Conservation (phyloP, 2,888 invertebrate species). For the Unio delphinus region DNA sequence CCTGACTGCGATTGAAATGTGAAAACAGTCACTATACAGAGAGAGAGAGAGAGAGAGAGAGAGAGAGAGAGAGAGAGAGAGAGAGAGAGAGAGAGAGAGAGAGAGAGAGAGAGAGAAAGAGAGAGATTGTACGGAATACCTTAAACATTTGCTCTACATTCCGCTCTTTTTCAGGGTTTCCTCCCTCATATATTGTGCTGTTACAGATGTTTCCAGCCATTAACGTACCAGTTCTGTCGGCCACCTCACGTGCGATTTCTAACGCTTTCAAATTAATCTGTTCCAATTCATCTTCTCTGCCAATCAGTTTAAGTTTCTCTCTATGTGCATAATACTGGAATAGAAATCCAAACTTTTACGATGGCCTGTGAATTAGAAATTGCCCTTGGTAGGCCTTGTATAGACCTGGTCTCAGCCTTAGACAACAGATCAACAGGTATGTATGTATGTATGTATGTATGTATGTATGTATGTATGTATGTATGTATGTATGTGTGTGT, state of each 20-base stretch:
- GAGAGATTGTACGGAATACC: slow-evolving; percentile 20
- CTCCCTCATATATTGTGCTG: slow-evolving; percentile 47
- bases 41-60: no score
- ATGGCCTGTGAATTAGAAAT: no score
- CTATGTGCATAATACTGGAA: slow-evolving; percentile 61
- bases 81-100: no score
- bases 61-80: background rate
- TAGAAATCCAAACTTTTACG: background rate
- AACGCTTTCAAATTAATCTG: slow-evolving; percentile 53
- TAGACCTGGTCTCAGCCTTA: no score
- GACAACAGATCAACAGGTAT: no score
- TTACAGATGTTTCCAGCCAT: slow-evolving; percentile 64
- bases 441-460: no score
- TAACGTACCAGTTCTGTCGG: slow-evolving; percentile 53
- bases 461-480: no score
- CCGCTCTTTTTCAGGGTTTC: slow-evolving; percentile 26
- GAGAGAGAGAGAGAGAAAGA: no score
- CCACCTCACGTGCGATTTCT: slow-evolving; percentile 57
- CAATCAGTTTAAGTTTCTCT: slow-evolving; percentile 53
- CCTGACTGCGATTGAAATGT: no score
- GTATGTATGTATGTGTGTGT: no score
- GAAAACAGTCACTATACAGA: no score
- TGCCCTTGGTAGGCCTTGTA: no score
- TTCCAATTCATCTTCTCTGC: slow-evolving; percentile 56
- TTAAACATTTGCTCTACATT: slow-evolving; percentile 47